Percentiles rank a stretch among this genome's conserved stretches.
Evolutionary conservation across 2,797 vertebrate genomes (phyloP).

Genomic region (Xiphophorus birchmanni): DNA sequence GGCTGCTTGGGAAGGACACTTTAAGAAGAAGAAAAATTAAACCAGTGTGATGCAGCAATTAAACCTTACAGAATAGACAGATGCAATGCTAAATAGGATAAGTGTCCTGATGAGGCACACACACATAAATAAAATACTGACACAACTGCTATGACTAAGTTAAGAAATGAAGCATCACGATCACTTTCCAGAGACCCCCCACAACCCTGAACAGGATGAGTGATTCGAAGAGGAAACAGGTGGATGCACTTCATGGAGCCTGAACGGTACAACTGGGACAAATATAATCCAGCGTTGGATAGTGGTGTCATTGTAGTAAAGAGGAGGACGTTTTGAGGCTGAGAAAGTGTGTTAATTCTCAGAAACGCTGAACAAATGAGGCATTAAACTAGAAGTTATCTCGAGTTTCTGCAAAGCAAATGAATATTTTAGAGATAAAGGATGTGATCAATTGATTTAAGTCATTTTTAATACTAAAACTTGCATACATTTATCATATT

Average conservation of each 20-base stretch:
- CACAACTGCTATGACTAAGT: neutral
- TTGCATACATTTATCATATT: neutral
- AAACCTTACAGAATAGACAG: neutral
- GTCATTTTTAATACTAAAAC: neutral
- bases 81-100: neutral
- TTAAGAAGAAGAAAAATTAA: neutral
- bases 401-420: neutral
- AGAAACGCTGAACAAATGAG: neutral
- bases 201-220: conserved; percentile 7
- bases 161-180: conserved; percentile 18
- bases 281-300: neutral
- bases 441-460: neutral
- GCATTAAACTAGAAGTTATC: neutral
- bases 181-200: neutral
- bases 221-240: conserved; percentile 23
- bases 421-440: neutral
- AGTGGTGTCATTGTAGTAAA: neutral
- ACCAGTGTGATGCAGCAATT: neutral
- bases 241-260: conserved; percentile 8
- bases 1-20: conserved; percentile 5
- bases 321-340: neutral
- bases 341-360: neutral
- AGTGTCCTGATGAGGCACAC: neutral
- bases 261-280: conserved; percentile 3
- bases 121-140: neutral